These are phyloP conservation scores for Pinna nobilis DNA, from an alignment of 1,140 invertebrate genomes.

Conservation along the genomic window DNA sequence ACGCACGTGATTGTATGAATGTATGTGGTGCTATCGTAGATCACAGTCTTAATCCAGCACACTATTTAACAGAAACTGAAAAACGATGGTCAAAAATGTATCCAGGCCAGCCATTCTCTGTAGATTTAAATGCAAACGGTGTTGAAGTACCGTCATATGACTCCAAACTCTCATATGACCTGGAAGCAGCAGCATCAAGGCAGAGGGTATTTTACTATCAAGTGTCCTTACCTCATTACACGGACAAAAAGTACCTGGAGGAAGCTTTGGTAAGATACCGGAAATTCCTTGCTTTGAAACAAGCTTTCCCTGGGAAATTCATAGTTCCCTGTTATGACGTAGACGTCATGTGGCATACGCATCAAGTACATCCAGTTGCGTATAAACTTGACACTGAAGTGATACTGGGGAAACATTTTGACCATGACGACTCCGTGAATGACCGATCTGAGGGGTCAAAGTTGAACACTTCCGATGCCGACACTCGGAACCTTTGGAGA, in stretches of 20 bases:
- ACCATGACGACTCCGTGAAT: conserved; percentile 74
- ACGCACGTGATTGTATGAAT: conserved; percentile 70
- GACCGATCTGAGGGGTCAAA: conserved; percentile 70
- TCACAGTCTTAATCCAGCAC: conserved; percentile 61
- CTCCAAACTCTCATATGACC: conserved; percentile 61
- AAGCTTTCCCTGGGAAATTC: conserved; percentile 70
- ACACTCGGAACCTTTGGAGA: conserved; percentile 52
- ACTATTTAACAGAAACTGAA: conserved; percentile 24
- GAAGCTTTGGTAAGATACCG: conserved; percentile 71
- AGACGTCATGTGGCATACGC: conserved; percentile 75
- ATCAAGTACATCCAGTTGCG: conserved; percentile 71
- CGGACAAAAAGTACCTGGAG: conserved; percentile 70
- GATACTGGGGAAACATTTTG: conserved; percentile 69
- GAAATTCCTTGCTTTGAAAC: conserved; percentile 74
- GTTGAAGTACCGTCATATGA: conserved; percentile 3
- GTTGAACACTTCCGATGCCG: conserved; percentile 46
- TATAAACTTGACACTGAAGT: conserved; percentile 69
- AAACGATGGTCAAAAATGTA: conserved; percentile 46
- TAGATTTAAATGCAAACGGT: neutral
- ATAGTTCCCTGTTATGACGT: conserved; percentile 76
- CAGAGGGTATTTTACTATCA: conserved; percentile 74
- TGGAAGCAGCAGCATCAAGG: conserved; percentile 68
- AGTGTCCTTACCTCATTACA: conserved; percentile 76
- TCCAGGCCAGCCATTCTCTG: conserved; percentile 42
- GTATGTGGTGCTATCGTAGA: conserved; percentile 68